Base-by-base conservation (phyloP, 2,888 invertebrate genomes). In the Anthoptus insignis region DNA sequence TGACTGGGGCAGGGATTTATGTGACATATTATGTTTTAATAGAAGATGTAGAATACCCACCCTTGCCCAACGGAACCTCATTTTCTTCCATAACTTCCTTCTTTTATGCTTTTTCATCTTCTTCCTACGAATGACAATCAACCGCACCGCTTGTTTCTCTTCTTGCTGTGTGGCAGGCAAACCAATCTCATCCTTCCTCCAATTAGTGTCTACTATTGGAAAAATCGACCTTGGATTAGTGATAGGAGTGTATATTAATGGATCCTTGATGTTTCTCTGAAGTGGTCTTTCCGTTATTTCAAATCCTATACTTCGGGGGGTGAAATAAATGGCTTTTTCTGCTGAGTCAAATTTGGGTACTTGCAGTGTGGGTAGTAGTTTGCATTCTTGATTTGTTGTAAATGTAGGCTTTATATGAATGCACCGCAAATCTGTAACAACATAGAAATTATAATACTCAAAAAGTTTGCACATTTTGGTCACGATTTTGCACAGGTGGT, bases 91-190 rank as follows among this genome's bases (percentile, higher is more conserved):
- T 60, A 97, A 88, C 86, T 98, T 98, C 82, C 89, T 96, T 50
- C 97, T 89, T 82, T 98, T 97, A 80, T 98, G 98, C 76, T 96
- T 97, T 84, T 96, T 97, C 97, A 98, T 98, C 88, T 98, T 98
- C 59, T 95, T 95, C 56, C 96, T 93, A 54, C 98, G 93, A 34
- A 98, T 97, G 0, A 97, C 96, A 71, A 98, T 96, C 65, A 98
- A 85, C 58, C 96, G 91, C 0, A 94, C 95, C 0, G 97, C 97
- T 77, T 95, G 95, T 79, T 96, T 97, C 79, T 96, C 95, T 54
- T 94, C 91, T 59, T 86, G 82, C 3, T 78, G 79, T 1, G 80
- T 69, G 0, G 89, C 76, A 0, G 95, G 95, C 47, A 94, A 74
- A 27, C 94, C 93, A 22, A 94, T 75, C 52, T 92, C 91, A 82